Evolutionary conservation across 1,140 invertebrate genomes (phyloP).

Genomic region (Cotesia vestalis): DNA sequence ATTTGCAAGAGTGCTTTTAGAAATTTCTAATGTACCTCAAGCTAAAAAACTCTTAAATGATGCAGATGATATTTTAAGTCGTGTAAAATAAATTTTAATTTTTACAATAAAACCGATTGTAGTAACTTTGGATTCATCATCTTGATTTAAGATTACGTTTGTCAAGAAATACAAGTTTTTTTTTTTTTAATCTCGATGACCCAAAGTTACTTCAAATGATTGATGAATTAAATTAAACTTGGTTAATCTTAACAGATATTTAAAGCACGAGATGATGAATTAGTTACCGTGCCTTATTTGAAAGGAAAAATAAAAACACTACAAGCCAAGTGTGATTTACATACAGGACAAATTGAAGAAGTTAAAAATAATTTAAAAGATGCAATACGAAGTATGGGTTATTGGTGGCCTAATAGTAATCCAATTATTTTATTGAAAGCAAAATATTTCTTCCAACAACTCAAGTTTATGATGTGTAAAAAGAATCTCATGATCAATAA

Average conservation of each 20-base stretch:
- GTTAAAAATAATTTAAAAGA: slow-evolving; percentile 50
- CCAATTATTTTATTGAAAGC: slow-evolving; percentile 53
- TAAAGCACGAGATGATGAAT: slow-evolving; percentile 46
- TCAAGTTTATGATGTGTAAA: slow-evolving; percentile 43
- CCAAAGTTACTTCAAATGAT: neutral
- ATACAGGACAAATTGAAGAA: slow-evolving; percentile 55
- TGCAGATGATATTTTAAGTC: slow-evolving; percentile 51
- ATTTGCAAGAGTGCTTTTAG: slow-evolving; percentile 66
- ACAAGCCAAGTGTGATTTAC: slow-evolving; percentile 59
- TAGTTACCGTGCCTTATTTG: slow-evolving; percentile 56
- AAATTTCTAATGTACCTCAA: slow-evolving; percentile 63
- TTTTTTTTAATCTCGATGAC: too few relatives aligned
- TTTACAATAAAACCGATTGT: neutral
- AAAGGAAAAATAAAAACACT: slow-evolving; percentile 63
- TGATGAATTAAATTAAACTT: slow-evolving; percentile 20
- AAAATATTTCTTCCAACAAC: slow-evolving; percentile 47
- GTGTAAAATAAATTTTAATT: slow-evolving; percentile 43
- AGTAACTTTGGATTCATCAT: neutral
- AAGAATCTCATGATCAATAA: slow-evolving; percentile 27
- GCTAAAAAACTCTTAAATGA: slow-evolving; percentile 65
- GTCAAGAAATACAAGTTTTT: too few relatives aligned
- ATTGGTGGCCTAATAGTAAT: slow-evolving; percentile 56
- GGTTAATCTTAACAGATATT: slow-evolving; percentile 46
- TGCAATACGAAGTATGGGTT: slow-evolving; percentile 54
- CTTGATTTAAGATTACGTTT: too few relatives aligned